Base-by-base conservation (phyloP, 2,888 invertebrate genomes). In the Dryococelus australis region DNA sequence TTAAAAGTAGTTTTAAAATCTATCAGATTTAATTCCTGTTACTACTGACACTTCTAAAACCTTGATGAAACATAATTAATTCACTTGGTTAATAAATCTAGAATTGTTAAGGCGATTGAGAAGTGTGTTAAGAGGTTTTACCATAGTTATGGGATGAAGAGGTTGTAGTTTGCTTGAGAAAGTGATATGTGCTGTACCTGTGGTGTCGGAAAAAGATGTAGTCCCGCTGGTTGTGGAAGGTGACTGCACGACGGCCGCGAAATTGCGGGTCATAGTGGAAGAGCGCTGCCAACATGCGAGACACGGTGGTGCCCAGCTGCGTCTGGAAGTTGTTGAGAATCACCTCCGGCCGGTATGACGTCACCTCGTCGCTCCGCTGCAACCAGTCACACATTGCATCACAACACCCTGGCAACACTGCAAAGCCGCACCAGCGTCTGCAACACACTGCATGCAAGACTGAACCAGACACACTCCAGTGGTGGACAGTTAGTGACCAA, bases 141-240 rank as follows among this genome's bases (percentile, higher is more conserved):
- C 35, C 35, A 35, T 35, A 35, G 35, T 35, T 35, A 35, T 35
- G 35, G 35, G 35, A 35, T 35, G 35, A 4, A 35, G 35, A 35
- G 35, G 35, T 35, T 35, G 35, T 35, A 35, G 35, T 35, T 35
- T 35, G 35, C 35, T 35, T 4, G 35, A 35, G 35, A 35, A 35
- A 35, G 35, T 35, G 35, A 4, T 35, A 35, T 4, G 4, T 35
- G 16, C 47, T 9, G 47, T 91, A 97, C 95, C 98, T 95, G 92
- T 99, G 99, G 93, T 99, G 99, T 87, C 99, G 95, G 92, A 99
- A 99, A 93, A 99, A 99, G 90, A 99, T 98, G 92, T 97, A 99
- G 93, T 99, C 99, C 88, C 99, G 94, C 92, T 99, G 99, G 93
- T 99, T 99, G 93, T 99, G 99, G 92, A 99, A 99, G 51, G 99